A percentile compares a stretch with the other conserved stretches of the same genome.
These are phyloP conservation scores for Harpagus bidentatus DNA, from an alignment of 2,113 vertebrate genomes.

Conservation along the genomic window DNA sequence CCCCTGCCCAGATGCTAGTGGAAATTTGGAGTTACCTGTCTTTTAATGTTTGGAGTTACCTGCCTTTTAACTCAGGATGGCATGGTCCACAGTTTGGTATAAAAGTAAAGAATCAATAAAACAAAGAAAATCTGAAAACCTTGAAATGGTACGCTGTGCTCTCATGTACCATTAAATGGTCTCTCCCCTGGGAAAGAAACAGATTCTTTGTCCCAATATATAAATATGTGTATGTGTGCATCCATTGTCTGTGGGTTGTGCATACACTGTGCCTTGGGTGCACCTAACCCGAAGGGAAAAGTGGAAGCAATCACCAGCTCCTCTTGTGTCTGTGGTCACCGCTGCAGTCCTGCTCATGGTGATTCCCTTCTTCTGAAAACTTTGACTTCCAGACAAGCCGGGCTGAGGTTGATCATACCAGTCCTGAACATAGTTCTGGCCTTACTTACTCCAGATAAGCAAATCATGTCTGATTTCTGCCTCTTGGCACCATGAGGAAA, in stretches of 20 bases:
- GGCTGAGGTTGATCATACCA: not conserved
- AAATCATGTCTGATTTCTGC: not conserved
- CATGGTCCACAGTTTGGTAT: fast-evolving
- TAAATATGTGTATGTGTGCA: not conserved
- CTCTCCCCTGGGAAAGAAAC: not conserved
- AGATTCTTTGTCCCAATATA: not conserved
- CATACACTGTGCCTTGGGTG: fast-evolving
- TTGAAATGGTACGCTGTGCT: not conserved
- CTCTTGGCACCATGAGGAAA: not conserved
- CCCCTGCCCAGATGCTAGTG: not conserved
- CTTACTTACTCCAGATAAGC: not conserved
- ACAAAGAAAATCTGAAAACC: not conserved
- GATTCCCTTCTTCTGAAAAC: not conserved
- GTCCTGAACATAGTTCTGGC: not conserved
- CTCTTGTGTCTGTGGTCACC: not conserved
- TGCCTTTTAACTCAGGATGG: not conserved
- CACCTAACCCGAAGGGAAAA: not conserved
- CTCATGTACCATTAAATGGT: fast-evolving
- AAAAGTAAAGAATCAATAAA: not conserved
- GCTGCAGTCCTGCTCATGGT: not conserved
- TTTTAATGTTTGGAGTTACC: not conserved
- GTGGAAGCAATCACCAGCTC: fast-evolving
- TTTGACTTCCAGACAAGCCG: not conserved
- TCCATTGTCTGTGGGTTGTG: not conserved
- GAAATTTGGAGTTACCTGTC: not conserved